These are phyloP conservation scores for Girardinus metallicus DNA, from an alignment of 2,797 vertebrate genomes.

Conservation along the genomic window DNA sequence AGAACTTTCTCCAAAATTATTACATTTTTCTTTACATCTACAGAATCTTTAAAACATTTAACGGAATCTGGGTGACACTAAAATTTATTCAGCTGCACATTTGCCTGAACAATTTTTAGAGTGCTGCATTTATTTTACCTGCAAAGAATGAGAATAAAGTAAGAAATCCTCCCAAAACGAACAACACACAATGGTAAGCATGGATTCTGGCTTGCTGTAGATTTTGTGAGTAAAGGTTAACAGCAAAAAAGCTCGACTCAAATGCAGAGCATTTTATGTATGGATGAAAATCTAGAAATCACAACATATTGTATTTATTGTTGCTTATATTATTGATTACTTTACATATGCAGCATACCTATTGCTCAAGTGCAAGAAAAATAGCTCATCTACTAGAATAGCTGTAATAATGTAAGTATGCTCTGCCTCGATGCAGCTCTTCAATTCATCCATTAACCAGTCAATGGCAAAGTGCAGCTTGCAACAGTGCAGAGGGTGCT, in stretches of 20 bases:
- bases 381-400: conserved; percentile 9
- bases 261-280: neutral
- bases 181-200: neutral
- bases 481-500: conserved; percentile 30
- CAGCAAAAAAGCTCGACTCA: neutral
- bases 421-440: conserved; percentile 29
- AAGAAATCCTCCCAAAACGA: neutral
- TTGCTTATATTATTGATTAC: neutral
- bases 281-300: neutral
- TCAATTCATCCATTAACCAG: conserved; percentile 53
- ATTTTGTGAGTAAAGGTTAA: neutral
- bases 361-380: neutral
- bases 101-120: neutral
- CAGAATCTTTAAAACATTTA: neutral
- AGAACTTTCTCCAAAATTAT: neutral
- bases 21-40: neutral
- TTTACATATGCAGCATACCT: neutral
- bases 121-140: neutral
- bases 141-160: neutral
- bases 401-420: conserved; percentile 50
- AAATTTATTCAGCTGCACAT: neutral
- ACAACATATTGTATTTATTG: neutral
- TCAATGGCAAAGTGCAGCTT: conserved; percentile 44
- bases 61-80: neutral
- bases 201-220: neutral